Evolutionary conservation across 2,797 vertebrate species (phyloP).

Genomic region (Fistularia commersonii): DNA sequence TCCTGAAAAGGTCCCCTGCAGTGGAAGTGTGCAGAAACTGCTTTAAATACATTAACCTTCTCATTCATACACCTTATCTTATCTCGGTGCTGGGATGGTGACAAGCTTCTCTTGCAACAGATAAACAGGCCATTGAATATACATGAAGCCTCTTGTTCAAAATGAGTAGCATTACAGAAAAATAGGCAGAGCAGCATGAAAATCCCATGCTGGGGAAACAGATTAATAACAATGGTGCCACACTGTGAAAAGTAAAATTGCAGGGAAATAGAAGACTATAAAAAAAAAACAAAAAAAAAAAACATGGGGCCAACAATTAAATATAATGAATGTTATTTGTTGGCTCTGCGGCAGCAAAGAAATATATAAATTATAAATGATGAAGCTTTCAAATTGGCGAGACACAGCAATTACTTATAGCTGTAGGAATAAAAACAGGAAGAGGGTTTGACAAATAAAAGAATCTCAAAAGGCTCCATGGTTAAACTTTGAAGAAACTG

Average conservation of each 20-base stretch:
- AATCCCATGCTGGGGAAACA: conserved; percentile 6
- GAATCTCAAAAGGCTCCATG: conserved; percentile 14
- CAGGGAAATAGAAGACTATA: conserved; percentile 22
- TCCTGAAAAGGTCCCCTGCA: too few species aligned
- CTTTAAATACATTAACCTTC: too few species aligned
- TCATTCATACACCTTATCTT: too few species aligned
- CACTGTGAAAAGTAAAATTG: conserved; percentile 28
- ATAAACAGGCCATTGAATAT: conserved; percentile 2
- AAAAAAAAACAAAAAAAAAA: too few species aligned
- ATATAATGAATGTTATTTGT: conserved; percentile 39
- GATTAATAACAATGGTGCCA: conserved; percentile 4
- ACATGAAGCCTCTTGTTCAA: neutral
- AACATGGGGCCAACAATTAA: conserved; percentile 33
- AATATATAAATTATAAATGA: conserved; percentile 25
- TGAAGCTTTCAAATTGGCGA: conserved; percentile 16
- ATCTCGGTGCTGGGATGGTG: neutral
- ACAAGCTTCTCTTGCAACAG: conserved; percentile 9
- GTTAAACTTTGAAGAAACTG: conserved; percentile 6
- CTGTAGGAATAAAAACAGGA: conserved; percentile 4
- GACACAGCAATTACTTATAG: conserved; percentile 20
- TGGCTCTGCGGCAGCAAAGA: conserved; percentile 16
- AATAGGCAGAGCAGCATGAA: conserved; percentile 13
- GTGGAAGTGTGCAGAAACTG: too few species aligned
- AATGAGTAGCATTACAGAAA: conserved; percentile 6
- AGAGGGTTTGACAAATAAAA: conserved; percentile 7